A percentile compares a stretch with the other conserved stretches of the same genome.
phyloP scores from a whole-genome alignment of 2,113 vertebrate species.

The Passer montanus region DNA sequence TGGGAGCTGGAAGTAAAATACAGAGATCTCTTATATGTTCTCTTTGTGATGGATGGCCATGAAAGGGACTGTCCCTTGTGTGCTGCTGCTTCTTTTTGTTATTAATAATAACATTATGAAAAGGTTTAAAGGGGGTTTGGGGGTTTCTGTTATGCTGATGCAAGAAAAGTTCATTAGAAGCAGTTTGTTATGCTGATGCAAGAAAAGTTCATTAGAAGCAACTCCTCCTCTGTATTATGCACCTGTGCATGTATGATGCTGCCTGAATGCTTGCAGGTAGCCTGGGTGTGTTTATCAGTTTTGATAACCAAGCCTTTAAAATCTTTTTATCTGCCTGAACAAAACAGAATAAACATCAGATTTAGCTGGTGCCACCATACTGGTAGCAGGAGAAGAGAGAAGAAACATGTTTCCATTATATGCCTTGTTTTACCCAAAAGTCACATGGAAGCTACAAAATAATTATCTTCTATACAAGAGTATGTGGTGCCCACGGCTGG shows the following conservation, averaged over 20 bases:
- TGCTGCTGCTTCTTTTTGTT: neutral
- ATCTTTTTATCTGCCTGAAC: neutral
- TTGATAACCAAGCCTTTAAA: neutral
- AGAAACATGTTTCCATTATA: rapidly evolving
- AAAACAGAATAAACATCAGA: neutral
- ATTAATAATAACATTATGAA: neutral
- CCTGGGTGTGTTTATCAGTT: neutral
- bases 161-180: neutral
- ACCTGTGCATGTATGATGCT: neutral
- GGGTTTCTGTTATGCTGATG: neutral
- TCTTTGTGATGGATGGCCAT: neutral
- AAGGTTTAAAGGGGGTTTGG: neutral
- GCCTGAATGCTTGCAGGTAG: neutral
- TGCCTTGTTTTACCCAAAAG: neutral
- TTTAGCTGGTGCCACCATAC: neutral
- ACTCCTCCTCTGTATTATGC: neutral
- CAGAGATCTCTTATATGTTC: neutral
- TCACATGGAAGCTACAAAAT: neutral
- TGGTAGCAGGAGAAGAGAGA: neutral
- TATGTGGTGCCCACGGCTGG: neutral
- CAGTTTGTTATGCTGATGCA: neutral
- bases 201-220: neutral
- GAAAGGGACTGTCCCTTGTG: neutral
- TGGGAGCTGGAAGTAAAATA: neutral
- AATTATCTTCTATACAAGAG: too few species aligned